These are phyloP conservation scores for Seriola dumerili DNA, from an alignment of 2,113 vertebrate genomes.

Conservation along the genomic window DNA sequence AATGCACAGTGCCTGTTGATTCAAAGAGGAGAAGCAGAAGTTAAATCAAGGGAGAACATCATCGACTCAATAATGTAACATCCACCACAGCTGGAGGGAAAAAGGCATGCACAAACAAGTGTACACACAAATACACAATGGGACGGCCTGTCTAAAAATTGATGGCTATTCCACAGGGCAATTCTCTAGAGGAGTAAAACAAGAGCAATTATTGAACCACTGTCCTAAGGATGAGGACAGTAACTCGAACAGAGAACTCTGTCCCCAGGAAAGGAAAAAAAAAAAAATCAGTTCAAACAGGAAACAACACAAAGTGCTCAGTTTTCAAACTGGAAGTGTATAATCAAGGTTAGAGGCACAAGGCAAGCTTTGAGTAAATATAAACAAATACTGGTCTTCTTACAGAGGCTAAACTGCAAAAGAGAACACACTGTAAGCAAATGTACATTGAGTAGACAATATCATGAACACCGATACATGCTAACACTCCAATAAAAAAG, in stretches of 20 bases:
- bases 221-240: constrained; percentile 13
- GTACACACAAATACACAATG: not conserved
- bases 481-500: not conserved
- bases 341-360: not conserved
- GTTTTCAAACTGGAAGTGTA: not conserved
- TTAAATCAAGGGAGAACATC: constrained; percentile 33
- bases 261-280: constrained; percentile 2
- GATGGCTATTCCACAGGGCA: constrained; percentile 25
- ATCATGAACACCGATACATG: not conserved
- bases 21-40: constrained; percentile 39
- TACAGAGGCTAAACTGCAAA: not conserved
- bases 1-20: constrained; percentile 38
- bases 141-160: constrained; percentile 3
- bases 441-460: not conserved
- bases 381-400: not conserved
- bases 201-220: constrained; percentile 40
- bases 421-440: too few species aligned
- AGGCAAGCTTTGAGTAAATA: not conserved
- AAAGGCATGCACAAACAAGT: constrained; percentile 10
- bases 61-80: constrained; percentile 29
- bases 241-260: not conserved
- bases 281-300: not conserved
- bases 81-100: constrained; percentile 13
- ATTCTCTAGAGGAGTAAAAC: constrained; percentile 24
- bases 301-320: constrained; percentile 8